Evolutionary conservation across 2,888 invertebrate species (phyloP).

Genomic region (Myopa tessellatipennis): DNA sequence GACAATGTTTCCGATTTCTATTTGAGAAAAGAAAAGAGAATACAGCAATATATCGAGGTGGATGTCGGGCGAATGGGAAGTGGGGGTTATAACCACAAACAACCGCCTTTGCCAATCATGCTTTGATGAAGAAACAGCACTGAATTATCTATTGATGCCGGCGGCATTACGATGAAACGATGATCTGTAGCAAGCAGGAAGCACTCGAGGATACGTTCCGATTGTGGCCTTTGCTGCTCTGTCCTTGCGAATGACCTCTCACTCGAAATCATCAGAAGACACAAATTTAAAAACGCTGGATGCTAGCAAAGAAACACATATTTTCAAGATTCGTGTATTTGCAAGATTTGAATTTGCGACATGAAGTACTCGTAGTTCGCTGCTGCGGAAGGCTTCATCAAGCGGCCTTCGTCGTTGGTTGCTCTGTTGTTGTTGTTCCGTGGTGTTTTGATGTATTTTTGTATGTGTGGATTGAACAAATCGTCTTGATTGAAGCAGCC

Average conservation of each 20-base stretch:
- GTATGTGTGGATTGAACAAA: no score
- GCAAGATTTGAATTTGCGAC: no score
- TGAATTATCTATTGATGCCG: slow-evolving; percentile 6
- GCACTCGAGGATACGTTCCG: slow-evolving; percentile 13
- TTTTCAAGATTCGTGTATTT: no score
- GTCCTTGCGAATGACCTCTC: neutral
- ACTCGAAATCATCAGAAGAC: neutral
- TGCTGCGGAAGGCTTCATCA: no score
- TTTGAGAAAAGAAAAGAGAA: slow-evolving; percentile 32
- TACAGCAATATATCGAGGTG: neutral
- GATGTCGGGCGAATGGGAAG: neutral
- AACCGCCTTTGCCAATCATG: slow-evolving; percentile 22
- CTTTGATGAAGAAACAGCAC: slow-evolving; percentile 14
- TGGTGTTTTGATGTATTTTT: no score
- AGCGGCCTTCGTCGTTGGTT: no score
- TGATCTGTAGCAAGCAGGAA: neutral
- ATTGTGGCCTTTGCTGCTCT: neutral
- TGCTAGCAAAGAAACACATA: no score
- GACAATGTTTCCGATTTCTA: slow-evolving; percentile 59
- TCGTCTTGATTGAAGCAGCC: no score
- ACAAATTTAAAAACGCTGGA: no score
- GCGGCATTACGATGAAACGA: slow-evolving; percentile 1
- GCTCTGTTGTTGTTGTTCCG: no score
- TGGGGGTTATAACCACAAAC: neutral
- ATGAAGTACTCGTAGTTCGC: no score